Evolutionary conservation across 2,797 vertebrate genomes (phyloP), one percentile per base, ranked within the genome.

Genomic region (Argya squamiceps): DNA sequence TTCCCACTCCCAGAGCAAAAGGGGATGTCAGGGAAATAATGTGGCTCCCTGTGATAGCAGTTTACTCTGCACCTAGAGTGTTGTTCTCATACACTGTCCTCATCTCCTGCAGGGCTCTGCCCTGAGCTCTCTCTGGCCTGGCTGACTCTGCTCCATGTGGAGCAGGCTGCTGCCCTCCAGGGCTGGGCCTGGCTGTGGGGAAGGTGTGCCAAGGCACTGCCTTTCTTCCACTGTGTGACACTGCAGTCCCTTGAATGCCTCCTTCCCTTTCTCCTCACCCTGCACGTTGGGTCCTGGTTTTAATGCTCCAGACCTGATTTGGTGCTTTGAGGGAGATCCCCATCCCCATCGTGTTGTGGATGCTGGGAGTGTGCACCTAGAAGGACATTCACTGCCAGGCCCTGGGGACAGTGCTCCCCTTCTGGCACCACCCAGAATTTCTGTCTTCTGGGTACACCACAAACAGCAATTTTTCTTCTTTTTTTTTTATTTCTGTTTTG

Each of bases 281-380:
- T 4, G 39, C 16, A 60, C 6, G 16, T 36, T 56, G 85, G 68
- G 14, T 44, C 12, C 79, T 77, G 9, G 37, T 68, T 69, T 77
- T 41, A 67, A 49, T 84, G 36, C 47, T 68, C 60, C 50, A 32
- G 10, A 18, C 26, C 49, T 50, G 46, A 15, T 37, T 65, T 78
- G 49, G 37, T 65, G 2, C 12, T 43, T 36, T 8, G 62, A 65
- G 90, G 52, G 49, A 59, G 16, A 39, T 50, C 36, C 65, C 47
- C 6, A 39, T 36, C 10, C 65, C 53, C 0, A 2, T 49, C 0
- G 0, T 18, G 1, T 2, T 26, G 30, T 50, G 64, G 32, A 53
- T 20, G 34, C 44, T 5, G 7, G 15, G 32, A 56, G 5, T 0
- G 3, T 34, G 68, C 11, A 3, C 0, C 0, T 18, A 24, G n/a